Percentiles rank a stretch among this genome's conserved stretches.
Conservation (phyloP, 2,113 vertebrate species). For the Suricata suricatta region DNA sequence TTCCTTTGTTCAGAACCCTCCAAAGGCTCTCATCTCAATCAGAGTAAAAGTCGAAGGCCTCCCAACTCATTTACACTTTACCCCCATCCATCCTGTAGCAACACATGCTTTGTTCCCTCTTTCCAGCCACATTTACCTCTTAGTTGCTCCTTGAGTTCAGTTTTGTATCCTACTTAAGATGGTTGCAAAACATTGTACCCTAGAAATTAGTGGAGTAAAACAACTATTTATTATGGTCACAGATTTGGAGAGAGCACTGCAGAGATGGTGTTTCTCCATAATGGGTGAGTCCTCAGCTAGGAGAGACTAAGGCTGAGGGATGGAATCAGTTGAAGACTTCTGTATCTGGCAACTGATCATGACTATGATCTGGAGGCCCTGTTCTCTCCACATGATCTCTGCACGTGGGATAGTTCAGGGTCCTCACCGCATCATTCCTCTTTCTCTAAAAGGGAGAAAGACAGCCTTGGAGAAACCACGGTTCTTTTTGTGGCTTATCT, state of each 20-base stretch:
- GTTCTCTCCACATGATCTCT: background rate
- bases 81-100: fast-evolving
- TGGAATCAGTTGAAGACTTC: background rate
- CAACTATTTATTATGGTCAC: background rate
- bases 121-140: background rate
- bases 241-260: background rate
- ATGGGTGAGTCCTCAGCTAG: background rate
- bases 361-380: background rate
- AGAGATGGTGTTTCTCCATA: background rate
- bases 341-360: background rate
- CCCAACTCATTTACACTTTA: background rate
- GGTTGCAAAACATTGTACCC: background rate
- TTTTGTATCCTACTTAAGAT: background rate
- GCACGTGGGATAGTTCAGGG: background rate
- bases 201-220: background rate
- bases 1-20: background rate
- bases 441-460: background rate
- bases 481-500: background rate
- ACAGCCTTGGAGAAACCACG: background rate
- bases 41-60: background rate
- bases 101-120: background rate
- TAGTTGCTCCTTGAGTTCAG: background rate
- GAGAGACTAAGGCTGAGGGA: background rate
- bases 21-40: background rate
- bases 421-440: background rate